Percentiles rank a stretch among this genome's conserved stretches.
phyloP scores from a whole-genome alignment of 2,113 vertebrate species.

The Oxyura jamaicensis region DNA sequence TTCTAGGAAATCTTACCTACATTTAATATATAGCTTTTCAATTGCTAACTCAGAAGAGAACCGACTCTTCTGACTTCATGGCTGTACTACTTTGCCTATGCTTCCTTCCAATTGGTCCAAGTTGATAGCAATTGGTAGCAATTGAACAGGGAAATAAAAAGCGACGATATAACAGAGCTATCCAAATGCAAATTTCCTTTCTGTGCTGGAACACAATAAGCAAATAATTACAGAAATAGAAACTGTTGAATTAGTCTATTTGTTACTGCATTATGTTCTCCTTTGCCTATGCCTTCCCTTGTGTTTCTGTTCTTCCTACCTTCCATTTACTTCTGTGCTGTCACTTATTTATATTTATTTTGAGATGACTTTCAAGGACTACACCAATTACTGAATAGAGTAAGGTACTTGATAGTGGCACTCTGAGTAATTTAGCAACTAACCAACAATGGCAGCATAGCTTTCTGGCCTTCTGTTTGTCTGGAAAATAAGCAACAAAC shows the following conservation, averaged over 20 bases:
- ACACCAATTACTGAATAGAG: neutral
- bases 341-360: slow-evolving; percentile 3
- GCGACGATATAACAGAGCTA: neutral
- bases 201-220: neutral
- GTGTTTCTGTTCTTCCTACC: neutral
- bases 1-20: neutral
- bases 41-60: neutral
- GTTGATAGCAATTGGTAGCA: neutral
- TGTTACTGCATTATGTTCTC: neutral
- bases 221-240: neutral
- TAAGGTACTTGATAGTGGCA: neutral
- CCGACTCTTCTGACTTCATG: neutral
- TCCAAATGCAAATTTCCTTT: slow-evolving; percentile 1
- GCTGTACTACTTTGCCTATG: neutral
- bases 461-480: neutral
- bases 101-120: neutral
- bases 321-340: neutral
- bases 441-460: neutral
- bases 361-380: neutral
- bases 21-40: neutral
- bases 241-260: neutral
- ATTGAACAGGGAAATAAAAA: neutral
- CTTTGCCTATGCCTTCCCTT: neutral
- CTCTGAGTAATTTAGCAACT: neutral
- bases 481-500: neutral